Percentiles rank a stretch among this genome's conserved stretches.
Conservation (phyloP, 2,797 vertebrate species). For the Borostomias antarcticus region DNA sequence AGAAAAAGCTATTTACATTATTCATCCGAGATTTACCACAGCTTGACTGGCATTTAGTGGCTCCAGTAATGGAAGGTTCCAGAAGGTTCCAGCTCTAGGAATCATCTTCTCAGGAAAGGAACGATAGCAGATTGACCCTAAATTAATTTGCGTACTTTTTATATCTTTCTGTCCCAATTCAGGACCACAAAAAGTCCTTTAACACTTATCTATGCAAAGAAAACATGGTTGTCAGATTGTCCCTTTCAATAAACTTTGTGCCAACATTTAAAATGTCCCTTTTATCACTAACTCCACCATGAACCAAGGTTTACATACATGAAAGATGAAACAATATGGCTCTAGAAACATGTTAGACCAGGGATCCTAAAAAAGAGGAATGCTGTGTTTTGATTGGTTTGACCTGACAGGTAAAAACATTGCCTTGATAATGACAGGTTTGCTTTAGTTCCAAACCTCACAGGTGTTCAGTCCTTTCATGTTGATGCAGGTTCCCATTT, state of each 20-base stretch:
- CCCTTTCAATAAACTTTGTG: conserved; percentile 37
- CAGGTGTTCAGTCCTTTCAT: neutral
- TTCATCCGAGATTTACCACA: neutral
- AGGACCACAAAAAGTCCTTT: too few relatives aligned
- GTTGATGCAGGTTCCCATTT: conserved; percentile 17
- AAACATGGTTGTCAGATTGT: conserved; percentile 38
- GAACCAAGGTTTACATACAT: conserved; percentile 37
- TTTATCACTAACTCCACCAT: conserved; percentile 32
- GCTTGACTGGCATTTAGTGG: conserved; percentile 1
- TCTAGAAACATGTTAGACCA: conserved; percentile 23
- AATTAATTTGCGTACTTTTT: neutral
- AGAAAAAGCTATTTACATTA: conserved; percentile 61
- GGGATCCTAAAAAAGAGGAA: conserved; percentile 7
- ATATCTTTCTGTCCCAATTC: neutral
- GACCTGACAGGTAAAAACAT: conserved; percentile 5
- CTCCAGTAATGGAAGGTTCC: conserved; percentile 10
- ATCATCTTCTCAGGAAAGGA: conserved; percentile 3
- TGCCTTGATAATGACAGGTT: neutral
- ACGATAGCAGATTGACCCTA: too few relatives aligned
- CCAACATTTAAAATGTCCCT: conserved; percentile 42
- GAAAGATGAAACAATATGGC: conserved; percentile 45
- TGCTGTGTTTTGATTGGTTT: conserved; percentile 14
- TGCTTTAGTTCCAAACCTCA: conserved; percentile 6
- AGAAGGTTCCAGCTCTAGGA: conserved; percentile 8
- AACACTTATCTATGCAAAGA: conserved; percentile 2